Evolutionary conservation across 2,888 invertebrate species (phyloP).

Genomic region (Archips crataeganus): DNA sequence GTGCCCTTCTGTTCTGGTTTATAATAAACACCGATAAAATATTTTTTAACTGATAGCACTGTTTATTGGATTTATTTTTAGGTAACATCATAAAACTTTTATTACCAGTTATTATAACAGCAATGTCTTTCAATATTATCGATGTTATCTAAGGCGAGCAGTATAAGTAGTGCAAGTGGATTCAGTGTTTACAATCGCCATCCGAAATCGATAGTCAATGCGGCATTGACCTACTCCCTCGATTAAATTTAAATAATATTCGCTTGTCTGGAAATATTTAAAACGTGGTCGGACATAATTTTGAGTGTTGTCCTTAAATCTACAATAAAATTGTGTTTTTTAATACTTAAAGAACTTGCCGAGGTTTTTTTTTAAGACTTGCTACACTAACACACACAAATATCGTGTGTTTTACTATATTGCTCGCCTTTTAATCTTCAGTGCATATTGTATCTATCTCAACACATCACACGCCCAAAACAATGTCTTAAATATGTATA

Average conservation of each 20-base stretch:
- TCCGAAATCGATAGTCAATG: slow-evolving; percentile 63
- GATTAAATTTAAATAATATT: slow-evolving; percentile 56
- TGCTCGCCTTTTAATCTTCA: not conserved
- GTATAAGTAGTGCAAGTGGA: slow-evolving; percentile 60
- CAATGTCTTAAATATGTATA: not conserved
- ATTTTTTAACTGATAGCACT: not conserved
- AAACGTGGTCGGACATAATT: slow-evolving; percentile 12
- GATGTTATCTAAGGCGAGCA: slow-evolving; percentile 53
- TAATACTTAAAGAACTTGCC: not conserved
- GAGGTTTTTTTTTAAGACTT: not conserved
- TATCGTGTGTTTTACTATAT: not conserved
- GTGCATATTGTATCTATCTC: not conserved
- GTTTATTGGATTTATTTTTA: slow-evolving; percentile 15
- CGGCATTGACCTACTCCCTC: slow-evolving; percentile 70
- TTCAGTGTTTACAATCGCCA: slow-evolving; percentile 60
- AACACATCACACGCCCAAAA: not conserved
- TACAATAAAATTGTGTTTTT: not conserved
- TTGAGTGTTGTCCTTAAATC: slow-evolving; percentile 8
- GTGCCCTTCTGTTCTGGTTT: slow-evolving; percentile 23
- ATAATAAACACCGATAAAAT: slow-evolving; percentile 5
- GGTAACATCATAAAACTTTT: slow-evolving; percentile 34
- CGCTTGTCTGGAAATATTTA: slow-evolving; percentile 16
- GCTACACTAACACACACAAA: not conserved
- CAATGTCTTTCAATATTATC: slow-evolving; percentile 44
- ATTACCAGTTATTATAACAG: slow-evolving; percentile 44